phyloP scores from a whole-genome alignment of 2,888 invertebrate genomes.

The Helobdella robusta region DNA sequence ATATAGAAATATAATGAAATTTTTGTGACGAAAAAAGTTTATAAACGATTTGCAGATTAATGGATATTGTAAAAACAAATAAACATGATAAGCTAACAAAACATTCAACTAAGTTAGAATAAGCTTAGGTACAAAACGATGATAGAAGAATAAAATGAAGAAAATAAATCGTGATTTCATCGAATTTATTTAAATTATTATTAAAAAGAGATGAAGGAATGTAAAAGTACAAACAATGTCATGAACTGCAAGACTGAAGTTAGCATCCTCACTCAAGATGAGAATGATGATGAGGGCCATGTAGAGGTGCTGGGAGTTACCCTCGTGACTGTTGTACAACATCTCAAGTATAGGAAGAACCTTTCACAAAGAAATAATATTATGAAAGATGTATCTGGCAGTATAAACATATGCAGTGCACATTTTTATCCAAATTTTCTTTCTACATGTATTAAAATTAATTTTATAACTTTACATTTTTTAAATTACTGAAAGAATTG shows the following conservation, averaged over 20 bases:
- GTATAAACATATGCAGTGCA: too few species aligned
- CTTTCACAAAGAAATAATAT: conserved; percentile 36
- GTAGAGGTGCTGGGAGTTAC: conserved; percentile 76
- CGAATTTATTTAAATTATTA: neutral
- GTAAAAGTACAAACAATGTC: conserved; percentile 82
- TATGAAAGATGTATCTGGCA: too few species aligned
- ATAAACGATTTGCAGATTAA: too few species aligned
- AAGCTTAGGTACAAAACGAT: neutral
- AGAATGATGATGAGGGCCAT: conserved; percentile 93
- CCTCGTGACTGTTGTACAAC: conserved; percentile 64
- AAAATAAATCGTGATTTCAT: neutral
- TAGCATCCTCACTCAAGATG: conserved; percentile 89
- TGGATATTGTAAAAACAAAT: too few species aligned
- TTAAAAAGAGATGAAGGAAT: neutral
- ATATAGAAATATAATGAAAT: too few species aligned
- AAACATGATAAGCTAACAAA: too few species aligned
- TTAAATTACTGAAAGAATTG: too few species aligned
- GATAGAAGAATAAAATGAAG: too few species aligned
- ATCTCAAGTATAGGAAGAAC: conserved; percentile 73
- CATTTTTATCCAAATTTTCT: too few species aligned
- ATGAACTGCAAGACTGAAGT: conserved; percentile 85
- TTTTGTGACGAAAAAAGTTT: too few species aligned
- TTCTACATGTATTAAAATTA: too few species aligned
- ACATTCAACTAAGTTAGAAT: neutral
- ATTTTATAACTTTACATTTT: too few species aligned